Evolutionary conservation across 2,113 vertebrate species (phyloP).

Genomic region (Stegostoma tigrinum): DNA sequence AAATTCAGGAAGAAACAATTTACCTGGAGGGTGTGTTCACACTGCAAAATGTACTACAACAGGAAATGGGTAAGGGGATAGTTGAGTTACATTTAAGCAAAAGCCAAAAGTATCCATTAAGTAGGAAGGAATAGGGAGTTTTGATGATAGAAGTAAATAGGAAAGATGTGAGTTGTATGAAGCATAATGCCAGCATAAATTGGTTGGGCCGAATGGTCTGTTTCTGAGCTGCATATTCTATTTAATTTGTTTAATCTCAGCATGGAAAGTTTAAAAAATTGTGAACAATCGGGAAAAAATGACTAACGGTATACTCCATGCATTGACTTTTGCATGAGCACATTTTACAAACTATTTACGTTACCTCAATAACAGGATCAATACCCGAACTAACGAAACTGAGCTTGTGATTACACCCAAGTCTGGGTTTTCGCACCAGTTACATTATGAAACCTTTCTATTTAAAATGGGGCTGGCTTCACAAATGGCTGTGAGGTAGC

Average conservation of each 20-base stretch:
- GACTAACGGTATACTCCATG: not conserved
- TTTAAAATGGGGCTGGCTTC: not conserved
- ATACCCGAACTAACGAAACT: not conserved
- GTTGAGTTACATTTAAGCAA: not conserved
- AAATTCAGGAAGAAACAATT: no score
- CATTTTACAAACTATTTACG: not conserved
- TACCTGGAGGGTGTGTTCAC: not conserved
- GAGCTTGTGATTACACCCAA: not conserved
- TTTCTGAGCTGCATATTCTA: not conserved
- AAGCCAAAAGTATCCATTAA: no score
- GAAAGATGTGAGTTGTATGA: not conserved
- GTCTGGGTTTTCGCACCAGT: not conserved
- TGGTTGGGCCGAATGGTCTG: not conserved
- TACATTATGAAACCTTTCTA: not conserved
- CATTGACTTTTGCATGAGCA: not conserved
- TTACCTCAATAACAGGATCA: not conserved
- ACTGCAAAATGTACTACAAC: not conserved
- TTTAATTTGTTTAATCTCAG: no score
- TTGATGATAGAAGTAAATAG: not conserved
- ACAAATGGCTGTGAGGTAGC: not conserved
- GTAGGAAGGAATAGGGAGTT: not conserved
- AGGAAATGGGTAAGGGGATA: not conserved
- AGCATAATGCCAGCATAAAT: not conserved
- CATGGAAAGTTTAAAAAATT: not conserved
- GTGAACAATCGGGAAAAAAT: not conserved